Evolutionary conservation across 2,113 vertebrate species (phyloP), one percentile per base, ranked within the genome.

Genomic region (Perca flavescens): DNA sequence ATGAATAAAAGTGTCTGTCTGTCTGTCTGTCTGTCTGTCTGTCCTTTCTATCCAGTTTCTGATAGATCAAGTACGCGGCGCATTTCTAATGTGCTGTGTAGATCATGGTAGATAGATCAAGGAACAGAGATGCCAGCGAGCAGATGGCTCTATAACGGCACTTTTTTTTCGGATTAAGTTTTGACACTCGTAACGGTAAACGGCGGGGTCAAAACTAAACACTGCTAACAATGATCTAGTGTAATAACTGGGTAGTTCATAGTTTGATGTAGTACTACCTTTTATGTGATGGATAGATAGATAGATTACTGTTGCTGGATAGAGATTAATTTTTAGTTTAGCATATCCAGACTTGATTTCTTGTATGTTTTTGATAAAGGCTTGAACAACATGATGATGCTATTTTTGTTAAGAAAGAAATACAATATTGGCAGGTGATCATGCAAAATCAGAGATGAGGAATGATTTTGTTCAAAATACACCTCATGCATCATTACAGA

Each of bases 21-120:
- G 6, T 34, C 5, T 34, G 5, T 34, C 5, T 34, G 5, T 34
- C 5, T 34, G 5, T 34, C 5, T 34, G 5, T 34, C 31, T 34
- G 6, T 34, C 34, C 34, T 34, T 6, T 34, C 34, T 34, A 34
- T 34, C 31, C 66, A 58, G 80, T 82, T 79, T 21, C 81, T 86
- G 87, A 92, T 77, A 62, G 60, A 87, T 89, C 74, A 90, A 88
- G 63, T 79, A 73, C 73, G 19, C 28, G 40, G 84, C 63, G 85
- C 77, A 74, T 80, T 49, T 21, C 67, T 74, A 77, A 85, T 89
- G 80, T 83, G 58, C 64, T 54, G 72, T 78, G 78, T 57, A 77
- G 63, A 75, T 82, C 50, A 34, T 49, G 74, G 66, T 72, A 28
- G 28, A 28, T 28, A 28, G 28, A 28, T 28, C 67, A 82, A 70